Evolutionary conservation across 2,797 vertebrate species (phyloP).

Genomic region (Oryzias sinensis): DNA sequence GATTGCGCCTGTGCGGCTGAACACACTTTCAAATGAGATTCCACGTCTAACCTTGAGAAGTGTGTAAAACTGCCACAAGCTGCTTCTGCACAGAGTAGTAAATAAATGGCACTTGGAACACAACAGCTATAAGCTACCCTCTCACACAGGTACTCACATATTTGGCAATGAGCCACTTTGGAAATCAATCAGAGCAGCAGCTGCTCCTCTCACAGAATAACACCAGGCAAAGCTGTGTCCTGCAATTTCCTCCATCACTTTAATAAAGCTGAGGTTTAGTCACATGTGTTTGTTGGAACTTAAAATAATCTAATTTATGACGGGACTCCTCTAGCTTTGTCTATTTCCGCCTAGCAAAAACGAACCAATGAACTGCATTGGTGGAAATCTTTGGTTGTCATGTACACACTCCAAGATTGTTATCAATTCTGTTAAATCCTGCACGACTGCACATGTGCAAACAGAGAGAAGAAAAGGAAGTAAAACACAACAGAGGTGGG

Average conservation of each 20-base stretch:
- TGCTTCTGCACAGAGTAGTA: constrained; percentile 24
- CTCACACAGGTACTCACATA: constrained; percentile 47
- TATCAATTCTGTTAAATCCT: no score
- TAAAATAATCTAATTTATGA: no score
- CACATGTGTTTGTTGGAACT: no score
- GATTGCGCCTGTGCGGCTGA: constrained; percentile 19
- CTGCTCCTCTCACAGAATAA: constrained; percentile 39
- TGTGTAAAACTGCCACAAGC: constrained; percentile 58
- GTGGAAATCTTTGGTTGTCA: no score
- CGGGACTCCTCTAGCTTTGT: no score
- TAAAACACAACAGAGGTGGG: no score
- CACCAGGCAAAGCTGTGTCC: constrained; percentile 33
- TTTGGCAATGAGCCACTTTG: constrained; percentile 51
- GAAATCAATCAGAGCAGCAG: constrained; percentile 50
- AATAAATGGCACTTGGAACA: constrained; percentile 46
- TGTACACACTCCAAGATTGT: no score
- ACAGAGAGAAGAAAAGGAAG: no score
- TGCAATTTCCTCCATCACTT: not conserved
- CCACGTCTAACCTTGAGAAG: constrained; percentile 56
- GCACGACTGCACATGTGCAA: no score
- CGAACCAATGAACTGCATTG: no score
- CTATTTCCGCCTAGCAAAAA: no score
- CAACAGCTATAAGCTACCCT: constrained; percentile 41
- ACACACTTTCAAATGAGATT: constrained; percentile 47
- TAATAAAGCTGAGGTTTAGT: no score